These are phyloP conservation scores for Lathamus discolor DNA, from an alignment of 2,113 vertebrate genomes.

Conservation along the genomic window DNA sequence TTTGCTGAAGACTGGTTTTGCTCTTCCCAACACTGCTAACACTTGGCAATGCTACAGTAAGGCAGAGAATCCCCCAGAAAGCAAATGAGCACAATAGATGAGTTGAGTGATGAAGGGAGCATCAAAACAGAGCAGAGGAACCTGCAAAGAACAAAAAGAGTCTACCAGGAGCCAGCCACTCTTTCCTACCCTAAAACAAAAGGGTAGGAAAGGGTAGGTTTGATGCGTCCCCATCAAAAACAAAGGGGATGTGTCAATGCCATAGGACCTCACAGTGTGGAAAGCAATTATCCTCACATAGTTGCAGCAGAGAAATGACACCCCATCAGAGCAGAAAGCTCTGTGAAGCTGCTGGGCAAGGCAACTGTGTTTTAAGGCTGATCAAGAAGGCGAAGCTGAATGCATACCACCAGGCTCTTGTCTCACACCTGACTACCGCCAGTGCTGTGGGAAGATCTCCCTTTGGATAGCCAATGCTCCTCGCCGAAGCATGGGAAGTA, in stretches of 20 bases:
- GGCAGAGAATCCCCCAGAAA: not conserved
- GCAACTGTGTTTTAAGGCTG: not conserved
- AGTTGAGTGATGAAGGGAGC: not conserved
- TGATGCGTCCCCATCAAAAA: not conserved
- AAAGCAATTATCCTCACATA: not conserved
- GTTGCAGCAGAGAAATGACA: not conserved
- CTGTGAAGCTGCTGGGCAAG: not conserved
- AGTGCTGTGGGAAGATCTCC: not conserved
- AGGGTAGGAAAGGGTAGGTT: not conserved
- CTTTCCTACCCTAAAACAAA: not conserved
- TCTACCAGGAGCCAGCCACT: not conserved
- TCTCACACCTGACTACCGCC: not conserved
- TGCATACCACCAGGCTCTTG: not conserved
- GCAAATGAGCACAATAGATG: not conserved
- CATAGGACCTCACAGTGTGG: fast-evolving
- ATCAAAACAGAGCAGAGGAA: not conserved
- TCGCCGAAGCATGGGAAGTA: not conserved
- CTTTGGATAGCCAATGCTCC: not conserved
- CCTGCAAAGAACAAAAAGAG: not conserved
- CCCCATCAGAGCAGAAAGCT: not conserved
- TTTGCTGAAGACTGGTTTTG: not conserved
- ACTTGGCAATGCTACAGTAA: not conserved
- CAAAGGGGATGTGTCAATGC: not conserved
- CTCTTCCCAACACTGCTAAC: not conserved
- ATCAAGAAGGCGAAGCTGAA: not conserved